Evolutionary conservation across 1,140 invertebrate species (phyloP).

Genomic region (Cyclina sinensis): DNA sequence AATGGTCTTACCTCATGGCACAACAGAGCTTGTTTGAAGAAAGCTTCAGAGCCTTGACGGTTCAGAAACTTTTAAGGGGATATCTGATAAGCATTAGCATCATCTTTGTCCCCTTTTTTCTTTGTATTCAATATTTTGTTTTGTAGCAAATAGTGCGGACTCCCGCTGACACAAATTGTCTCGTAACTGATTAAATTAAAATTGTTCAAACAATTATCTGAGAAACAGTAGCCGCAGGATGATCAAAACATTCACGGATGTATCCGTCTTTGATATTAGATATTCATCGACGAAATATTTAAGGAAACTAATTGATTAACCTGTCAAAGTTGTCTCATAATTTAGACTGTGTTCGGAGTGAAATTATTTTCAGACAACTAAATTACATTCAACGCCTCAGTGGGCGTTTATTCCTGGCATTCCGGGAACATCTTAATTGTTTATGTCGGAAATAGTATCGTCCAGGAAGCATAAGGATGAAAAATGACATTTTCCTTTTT

Average conservation of each 20-base stretch:
- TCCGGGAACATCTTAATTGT: background rate
- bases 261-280: background rate
- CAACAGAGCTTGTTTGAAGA: too few species aligned
- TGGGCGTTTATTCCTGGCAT: background rate
- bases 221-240: background rate
- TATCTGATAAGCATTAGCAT: too few species aligned
- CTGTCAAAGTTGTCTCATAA: background rate
- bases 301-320: constrained; percentile 7
- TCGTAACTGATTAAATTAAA: too few species aligned
- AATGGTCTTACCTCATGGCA: too few species aligned
- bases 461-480: too few species aligned
- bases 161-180: too few species aligned
- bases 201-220: background rate
- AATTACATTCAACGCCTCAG: background rate
- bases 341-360: background rate
- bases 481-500: too few species aligned
- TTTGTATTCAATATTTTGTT: too few species aligned
- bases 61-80: too few species aligned
- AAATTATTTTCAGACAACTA: constrained; percentile 23
- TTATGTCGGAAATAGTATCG: background rate
- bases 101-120: too few species aligned
- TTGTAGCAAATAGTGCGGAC: too few species aligned
- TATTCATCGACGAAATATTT: background rate
- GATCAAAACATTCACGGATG: background rate
- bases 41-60: too few species aligned